phyloP scores from a whole-genome alignment of 2,888 invertebrate genomes.

The Nezara viridula region DNA sequence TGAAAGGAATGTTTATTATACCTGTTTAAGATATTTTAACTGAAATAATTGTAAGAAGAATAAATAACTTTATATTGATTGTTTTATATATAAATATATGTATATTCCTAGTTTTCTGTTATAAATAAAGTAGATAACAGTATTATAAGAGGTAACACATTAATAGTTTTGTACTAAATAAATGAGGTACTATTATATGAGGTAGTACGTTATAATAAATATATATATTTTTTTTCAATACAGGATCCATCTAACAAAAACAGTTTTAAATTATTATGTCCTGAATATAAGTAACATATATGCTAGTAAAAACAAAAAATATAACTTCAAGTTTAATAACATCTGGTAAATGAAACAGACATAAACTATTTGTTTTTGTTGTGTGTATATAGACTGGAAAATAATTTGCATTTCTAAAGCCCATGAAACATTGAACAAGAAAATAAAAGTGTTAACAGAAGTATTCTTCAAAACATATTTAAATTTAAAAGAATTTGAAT shows the following conservation, averaged over 20 bases:
- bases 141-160: constrained; percentile 34
- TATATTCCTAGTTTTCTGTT: neutral
- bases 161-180: constrained; percentile 51
- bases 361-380: neutral
- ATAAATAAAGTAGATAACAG: constrained; percentile 24
- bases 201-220: constrained; percentile 38
- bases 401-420: neutral
- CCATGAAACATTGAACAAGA: neutral
- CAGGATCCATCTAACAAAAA: constrained; percentile 3
- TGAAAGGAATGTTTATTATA: neutral
- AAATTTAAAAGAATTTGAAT: neutral
- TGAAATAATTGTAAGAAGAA: constrained; percentile 30
- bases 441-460: neutral
- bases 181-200: constrained; percentile 48
- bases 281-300: neutral
- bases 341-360: neutral
- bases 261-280: neutral
- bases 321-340: neutral
- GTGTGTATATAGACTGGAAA: neutral
- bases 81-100: constrained; percentile 1
- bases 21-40: neutral
- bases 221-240: neutral
- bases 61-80: constrained; percentile 37
- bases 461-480: neutral
- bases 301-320: neutral